Evolutionary conservation across 2,888 invertebrate species (phyloP).

Genomic region (Plagiodera versicolora): DNA sequence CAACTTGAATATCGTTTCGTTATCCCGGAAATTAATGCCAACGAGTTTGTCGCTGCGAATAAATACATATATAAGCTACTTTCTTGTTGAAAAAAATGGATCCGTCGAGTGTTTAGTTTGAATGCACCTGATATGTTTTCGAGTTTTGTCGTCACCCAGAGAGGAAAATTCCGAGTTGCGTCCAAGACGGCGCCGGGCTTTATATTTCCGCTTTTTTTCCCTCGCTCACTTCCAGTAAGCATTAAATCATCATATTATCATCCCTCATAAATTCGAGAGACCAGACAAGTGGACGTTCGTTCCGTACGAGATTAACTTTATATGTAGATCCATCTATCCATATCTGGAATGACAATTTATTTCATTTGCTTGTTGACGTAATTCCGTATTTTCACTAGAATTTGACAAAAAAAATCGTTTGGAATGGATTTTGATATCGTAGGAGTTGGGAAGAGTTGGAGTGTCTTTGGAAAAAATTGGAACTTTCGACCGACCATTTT

Average conservation of each 20-base stretch:
- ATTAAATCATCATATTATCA: not conserved
- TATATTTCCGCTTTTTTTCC: not conserved
- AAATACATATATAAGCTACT: not conserved
- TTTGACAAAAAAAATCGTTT: too few species aligned
- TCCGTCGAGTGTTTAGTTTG: too few species aligned
- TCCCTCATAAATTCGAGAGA: not conserved
- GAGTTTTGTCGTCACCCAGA: too few species aligned
- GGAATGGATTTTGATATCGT: too few species aligned
- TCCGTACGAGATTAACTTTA: not conserved
- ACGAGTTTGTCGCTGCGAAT: not conserved
- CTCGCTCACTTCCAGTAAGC: not conserved
- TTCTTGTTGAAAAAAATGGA: too few species aligned
- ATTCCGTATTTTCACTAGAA: not conserved
- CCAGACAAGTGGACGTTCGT: not conserved
- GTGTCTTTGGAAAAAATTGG: too few species aligned
- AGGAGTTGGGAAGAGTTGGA: too few species aligned
- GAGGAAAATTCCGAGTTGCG: not conserved
- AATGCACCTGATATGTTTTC: too few species aligned
- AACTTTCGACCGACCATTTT: too few species aligned
- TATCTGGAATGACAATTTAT: not conserved
- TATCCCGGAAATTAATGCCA: not conserved
- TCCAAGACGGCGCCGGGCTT: too few species aligned
- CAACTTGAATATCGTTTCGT: conserved; percentile 2
- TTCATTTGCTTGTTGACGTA: not conserved
- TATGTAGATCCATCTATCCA: too few species aligned